Conservation (phyloP, 2,888 invertebrate species). For the Rhorus exstirpatorius region DNA sequence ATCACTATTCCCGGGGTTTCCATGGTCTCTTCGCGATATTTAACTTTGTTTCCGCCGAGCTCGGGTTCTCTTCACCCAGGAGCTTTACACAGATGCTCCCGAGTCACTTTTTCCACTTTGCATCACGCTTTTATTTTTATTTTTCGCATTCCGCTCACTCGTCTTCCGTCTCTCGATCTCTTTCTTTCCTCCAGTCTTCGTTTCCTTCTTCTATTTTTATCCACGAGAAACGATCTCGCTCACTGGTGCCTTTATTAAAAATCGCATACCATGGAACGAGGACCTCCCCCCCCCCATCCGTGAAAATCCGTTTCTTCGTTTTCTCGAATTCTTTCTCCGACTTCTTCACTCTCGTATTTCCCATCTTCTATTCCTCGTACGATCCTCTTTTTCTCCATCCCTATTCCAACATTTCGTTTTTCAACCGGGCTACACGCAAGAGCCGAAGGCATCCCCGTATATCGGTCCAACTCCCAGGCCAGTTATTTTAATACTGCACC, state of each 20-base stretch:
- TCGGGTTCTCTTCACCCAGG: constrained; percentile 7
- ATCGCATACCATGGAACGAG: constrained; percentile 61
- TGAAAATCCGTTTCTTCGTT: constrained; percentile 63
- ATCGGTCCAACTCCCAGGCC: constrained; percentile 39
- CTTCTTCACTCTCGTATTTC: constrained; percentile 20
- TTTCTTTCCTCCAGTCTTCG: constrained; percentile 13
- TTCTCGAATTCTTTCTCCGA: constrained; percentile 27
- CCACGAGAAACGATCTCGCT: constrained; percentile 51
- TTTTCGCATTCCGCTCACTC: not conserved
- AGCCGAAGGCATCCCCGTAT: constrained; percentile 41
- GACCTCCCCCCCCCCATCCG: constrained; percentile 46
- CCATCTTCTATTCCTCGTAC: too few relatives aligned
- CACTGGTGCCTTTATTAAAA: constrained; percentile 69
- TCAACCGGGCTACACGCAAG: too few relatives aligned
- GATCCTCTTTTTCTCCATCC: too few relatives aligned
- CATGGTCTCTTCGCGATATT: constrained; percentile 53
- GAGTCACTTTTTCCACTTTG: constrained; percentile 12
- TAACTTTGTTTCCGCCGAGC: constrained; percentile 55
- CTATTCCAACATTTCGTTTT: constrained; percentile 31
- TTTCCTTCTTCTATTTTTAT: constrained; percentile 28
- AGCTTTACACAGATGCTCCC: constrained; percentile 48
- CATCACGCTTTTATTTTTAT: too few relatives aligned
- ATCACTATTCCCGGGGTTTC: constrained; percentile 72
- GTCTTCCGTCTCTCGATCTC: not conserved
- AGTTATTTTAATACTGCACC: constrained; percentile 65